A percentile compares a stretch with the other conserved stretches of the same genome.
These are phyloP conservation scores for Macaca fascicularis DNA, from an alignment of 2,113 vertebrate species.

Conservation along the genomic window DNA sequence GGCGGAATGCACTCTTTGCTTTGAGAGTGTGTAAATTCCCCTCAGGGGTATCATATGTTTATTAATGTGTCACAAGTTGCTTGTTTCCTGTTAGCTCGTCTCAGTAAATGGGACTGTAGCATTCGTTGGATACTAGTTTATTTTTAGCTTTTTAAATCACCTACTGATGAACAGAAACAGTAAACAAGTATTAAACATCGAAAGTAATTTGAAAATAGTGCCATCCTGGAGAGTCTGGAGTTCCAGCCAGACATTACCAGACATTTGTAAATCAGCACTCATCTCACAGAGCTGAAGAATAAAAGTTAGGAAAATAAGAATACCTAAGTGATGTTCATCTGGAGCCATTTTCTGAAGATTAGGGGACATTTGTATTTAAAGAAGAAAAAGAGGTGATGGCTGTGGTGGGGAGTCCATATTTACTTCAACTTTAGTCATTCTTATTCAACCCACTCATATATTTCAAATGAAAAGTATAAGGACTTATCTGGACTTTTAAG, in stretches of 20 bases:
- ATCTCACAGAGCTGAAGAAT: conserved; percentile 27
- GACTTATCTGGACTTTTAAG: background rate
- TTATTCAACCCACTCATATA: conserved; percentile 34
- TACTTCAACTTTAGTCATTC: conserved; percentile 46
- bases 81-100: conserved; percentile 52
- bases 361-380: conserved; percentile 62
- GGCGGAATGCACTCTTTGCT: background rate
- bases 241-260: background rate
- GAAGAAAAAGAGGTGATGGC: conserved; percentile 21
- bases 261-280: conserved; percentile 62
- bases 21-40: conserved; percentile 16
- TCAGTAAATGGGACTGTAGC: conserved; percentile 26
- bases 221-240: conserved; percentile 43
- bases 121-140: conserved; percentile 31
- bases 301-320: conserved; percentile 54
- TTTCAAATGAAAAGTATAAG: background rate
- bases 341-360: conserved; percentile 59
- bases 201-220: conserved; percentile 60
- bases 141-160: conserved; percentile 54
- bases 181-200: conserved; percentile 54
- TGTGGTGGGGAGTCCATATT: background rate
- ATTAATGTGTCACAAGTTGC: conserved; percentile 38
- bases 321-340: conserved; percentile 34
- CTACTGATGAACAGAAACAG: conserved; percentile 55
- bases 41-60: conserved; percentile 25